Percentiles rank a stretch among this genome's conserved stretches.
Evolutionary conservation across 1,140 invertebrate species (phyloP).

Genomic region (Kradibia gibbosae): DNA sequence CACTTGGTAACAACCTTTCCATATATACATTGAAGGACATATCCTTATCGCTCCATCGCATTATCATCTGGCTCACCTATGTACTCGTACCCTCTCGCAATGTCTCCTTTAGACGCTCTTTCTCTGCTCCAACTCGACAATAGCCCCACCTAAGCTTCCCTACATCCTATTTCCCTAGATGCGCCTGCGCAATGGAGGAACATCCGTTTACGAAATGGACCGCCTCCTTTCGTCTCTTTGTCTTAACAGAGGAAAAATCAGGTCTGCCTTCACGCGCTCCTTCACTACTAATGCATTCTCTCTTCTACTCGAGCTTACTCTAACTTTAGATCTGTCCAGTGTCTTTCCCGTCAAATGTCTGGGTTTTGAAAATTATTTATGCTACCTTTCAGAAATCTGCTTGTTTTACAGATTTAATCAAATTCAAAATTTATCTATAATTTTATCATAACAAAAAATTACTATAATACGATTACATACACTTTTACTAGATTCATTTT

Average conservation of each 20-base stretch:
- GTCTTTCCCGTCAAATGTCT: not conserved
- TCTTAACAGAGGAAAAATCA: not conserved
- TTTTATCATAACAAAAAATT: not conserved
- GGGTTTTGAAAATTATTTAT: not conserved
- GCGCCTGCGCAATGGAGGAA: not conserved
- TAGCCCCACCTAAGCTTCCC: not conserved
- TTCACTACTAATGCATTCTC: constrained; percentile 11
- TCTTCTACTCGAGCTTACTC: not conserved
- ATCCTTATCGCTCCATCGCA: not conserved
- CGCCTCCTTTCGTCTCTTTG: constrained; percentile 10
- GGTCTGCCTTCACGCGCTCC: constrained; percentile 32
- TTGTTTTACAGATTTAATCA: not conserved
- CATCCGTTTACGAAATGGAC: not conserved
- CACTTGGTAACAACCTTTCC: not conserved
- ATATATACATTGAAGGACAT: not conserved
- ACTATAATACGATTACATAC: too few species aligned
- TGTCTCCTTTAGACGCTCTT: not conserved
- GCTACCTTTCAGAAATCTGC: not conserved
- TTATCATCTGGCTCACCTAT: not conserved
- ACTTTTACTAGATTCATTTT: too few species aligned
- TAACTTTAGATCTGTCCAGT: not conserved
- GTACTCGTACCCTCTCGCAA: not conserved
- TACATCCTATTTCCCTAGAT: not conserved
- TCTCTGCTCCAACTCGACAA: not conserved
- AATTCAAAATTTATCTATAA: not conserved